Evolutionary conservation across 1,140 invertebrate species (phyloP).

Genomic region (Helicoverpa armigera): DNA sequence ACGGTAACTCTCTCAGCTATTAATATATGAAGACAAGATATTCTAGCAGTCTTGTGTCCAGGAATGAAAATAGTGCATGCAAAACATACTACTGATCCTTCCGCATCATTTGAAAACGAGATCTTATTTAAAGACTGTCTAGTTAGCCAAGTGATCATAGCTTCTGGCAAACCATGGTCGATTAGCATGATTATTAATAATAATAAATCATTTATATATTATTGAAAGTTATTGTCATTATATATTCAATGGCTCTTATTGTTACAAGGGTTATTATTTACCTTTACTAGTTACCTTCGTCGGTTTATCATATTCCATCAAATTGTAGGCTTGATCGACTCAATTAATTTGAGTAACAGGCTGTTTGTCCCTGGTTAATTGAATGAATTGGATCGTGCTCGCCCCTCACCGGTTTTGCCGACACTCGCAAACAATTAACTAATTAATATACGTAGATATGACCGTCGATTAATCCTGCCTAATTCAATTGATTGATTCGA

Average conservation of each 20-base stretch:
- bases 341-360: conserved; percentile 55
- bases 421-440: conserved; percentile 50
- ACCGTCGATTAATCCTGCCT: not conserved
- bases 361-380: conserved; percentile 53
- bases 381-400: conserved; percentile 56
- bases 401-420: conserved; percentile 26
- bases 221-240: too few relatives aligned
- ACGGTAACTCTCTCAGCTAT: not conserved
- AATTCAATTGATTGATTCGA: not conserved
- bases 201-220: too few relatives aligned
- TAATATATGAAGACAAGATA: conserved; percentile 3
- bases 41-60: not conserved
- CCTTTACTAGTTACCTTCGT: not conserved
- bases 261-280: not conserved
- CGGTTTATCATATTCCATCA: conserved; percentile 37
- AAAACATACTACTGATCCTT: not conserved
- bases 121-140: not conserved
- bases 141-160: too few relatives aligned
- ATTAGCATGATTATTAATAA: too few relatives aligned
- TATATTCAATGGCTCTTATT: not conserved
- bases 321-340: conserved; percentile 30
- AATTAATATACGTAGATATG: conserved; percentile 42
- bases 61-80: conserved; percentile 9
- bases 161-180: too few relatives aligned
- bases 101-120: not conserved